phyloP scores from a whole-genome alignment of 2,888 invertebrate genomes.

The Latrodectus hesperus region DNA sequence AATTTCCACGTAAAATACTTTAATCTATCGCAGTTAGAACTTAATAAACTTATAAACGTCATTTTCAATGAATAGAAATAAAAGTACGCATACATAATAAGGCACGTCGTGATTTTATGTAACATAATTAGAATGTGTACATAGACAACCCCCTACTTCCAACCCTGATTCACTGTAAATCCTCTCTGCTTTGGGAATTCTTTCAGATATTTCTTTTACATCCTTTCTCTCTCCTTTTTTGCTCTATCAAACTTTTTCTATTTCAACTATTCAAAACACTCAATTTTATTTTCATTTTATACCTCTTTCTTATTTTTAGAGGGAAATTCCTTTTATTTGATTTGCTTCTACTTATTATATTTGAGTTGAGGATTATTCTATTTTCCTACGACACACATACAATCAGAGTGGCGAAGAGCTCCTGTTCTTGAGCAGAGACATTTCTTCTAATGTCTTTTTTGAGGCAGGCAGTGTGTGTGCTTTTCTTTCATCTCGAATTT shows the following conservation, averaged over 20 bases:
- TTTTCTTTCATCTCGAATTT: no score
- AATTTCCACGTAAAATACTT: no score
- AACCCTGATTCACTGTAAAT: no score
- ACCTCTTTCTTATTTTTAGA: background rate
- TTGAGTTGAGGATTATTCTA: slow-evolving; percentile 55
- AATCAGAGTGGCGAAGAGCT: slow-evolving; percentile 21
- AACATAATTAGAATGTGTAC: no score
- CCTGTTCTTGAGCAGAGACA: background rate
- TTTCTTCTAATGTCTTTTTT: background rate
- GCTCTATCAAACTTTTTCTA: slow-evolving; percentile 20
- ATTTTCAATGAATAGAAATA: no score
- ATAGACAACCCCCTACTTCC: no score
- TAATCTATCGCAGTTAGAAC: no score
- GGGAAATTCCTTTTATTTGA: slow-evolving; percentile 43
- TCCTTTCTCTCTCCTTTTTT: slow-evolving; percentile 11
- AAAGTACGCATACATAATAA: no score
- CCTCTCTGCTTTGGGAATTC: background rate
- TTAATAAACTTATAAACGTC: no score
- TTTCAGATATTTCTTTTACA: slow-evolving; percentile 12
- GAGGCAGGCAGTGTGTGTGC: no score
- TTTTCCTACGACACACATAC: slow-evolving; percentile 30
- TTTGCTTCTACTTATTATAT: slow-evolving; percentile 48
- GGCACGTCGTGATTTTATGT: no score
- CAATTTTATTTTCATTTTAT: slow-evolving; percentile 32
- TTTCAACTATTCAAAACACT: slow-evolving; percentile 42